Evolutionary conservation across 2,888 invertebrate genomes (phyloP).

Genomic region (Mythimna albipuncta): DNA sequence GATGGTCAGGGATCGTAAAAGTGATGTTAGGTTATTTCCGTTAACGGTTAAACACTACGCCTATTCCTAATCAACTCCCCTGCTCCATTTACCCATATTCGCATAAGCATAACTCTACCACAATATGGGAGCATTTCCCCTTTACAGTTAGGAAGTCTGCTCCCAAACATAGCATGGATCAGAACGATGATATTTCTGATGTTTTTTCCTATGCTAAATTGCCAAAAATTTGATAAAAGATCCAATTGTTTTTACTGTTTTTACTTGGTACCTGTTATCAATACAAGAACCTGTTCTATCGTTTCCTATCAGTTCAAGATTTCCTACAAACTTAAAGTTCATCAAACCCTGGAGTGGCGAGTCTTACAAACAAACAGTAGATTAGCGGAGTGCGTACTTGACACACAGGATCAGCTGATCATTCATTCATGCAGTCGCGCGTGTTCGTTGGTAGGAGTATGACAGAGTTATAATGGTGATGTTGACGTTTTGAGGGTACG

Average conservation of each 20-base stretch:
- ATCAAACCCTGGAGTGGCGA: slow-evolving; percentile 36
- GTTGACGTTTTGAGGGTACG: neutral
- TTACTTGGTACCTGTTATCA: slow-evolving; percentile 8
- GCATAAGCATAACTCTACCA: slow-evolving; percentile 28
- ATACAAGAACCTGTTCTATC: neutral
- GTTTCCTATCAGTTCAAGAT: slow-evolving; percentile 13
- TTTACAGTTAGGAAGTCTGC: slow-evolving; percentile 1
- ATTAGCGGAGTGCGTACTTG: slow-evolving; percentile 53
- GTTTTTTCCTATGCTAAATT: neutral
- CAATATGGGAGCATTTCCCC: slow-evolving; percentile 19
- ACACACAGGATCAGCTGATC: slow-evolving; percentile 56
- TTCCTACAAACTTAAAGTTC: slow-evolving; percentile 46
- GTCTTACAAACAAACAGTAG: slow-evolving; percentile 42
- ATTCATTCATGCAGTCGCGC: slow-evolving; percentile 43
- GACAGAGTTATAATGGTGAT: neutral
- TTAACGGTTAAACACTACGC: slow-evolving; percentile 18
- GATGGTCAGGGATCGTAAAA: neutral
- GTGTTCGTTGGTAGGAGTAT: slow-evolving; percentile 4
- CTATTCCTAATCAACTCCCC: slow-evolving; percentile 47
- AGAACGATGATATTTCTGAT: neutral
- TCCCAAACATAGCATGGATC: neutral
- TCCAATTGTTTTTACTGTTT: too few species aligned
- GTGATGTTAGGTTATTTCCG: slow-evolving; percentile 24
- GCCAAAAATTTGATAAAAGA: neutral
- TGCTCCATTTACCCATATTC: slow-evolving; percentile 56